Evolutionary conservation across 1,140 invertebrate genomes (phyloP).

Genomic region (Glossosoma conforme): DNA sequence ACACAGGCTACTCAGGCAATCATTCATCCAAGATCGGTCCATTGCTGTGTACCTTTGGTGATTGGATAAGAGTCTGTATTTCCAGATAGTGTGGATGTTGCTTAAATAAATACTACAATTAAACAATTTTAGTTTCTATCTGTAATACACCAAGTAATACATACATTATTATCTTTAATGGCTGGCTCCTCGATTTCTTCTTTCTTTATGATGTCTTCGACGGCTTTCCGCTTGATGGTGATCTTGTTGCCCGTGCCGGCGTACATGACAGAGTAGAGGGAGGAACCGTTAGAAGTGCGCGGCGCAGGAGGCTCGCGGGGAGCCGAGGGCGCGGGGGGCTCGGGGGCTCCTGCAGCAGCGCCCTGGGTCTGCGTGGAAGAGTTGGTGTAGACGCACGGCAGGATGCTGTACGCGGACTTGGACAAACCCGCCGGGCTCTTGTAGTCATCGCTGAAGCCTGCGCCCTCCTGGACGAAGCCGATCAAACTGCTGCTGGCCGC

Average conservation of each 20-base stretch:
- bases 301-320: conserved; percentile 42
- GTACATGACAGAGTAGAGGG: conserved; percentile 74
- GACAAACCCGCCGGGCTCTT: conserved; percentile 63
- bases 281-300: conserved; percentile 61
- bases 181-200: conserved; percentile 11
- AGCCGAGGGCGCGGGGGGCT: conserved; percentile 8
- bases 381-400: conserved; percentile 68
- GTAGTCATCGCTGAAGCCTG: conserved; percentile 71
- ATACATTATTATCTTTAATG: too few relatives aligned
- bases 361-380: conserved; percentile 58
- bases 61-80: too few relatives aligned
- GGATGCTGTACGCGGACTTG: conserved; percentile 65
- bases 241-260: conserved; percentile 75
- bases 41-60: too few relatives aligned
- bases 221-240: conserved; percentile 72
- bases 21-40: too few relatives aligned
- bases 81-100: too few relatives aligned
- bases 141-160: too few relatives aligned
- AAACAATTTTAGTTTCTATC: too few relatives aligned
- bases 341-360: conserved; percentile 37
- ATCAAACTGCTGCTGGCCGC: conserved; percentile 58
- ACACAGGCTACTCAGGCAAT: too few relatives aligned
- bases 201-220: conserved; percentile 41
- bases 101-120: too few relatives aligned
- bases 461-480: conserved; percentile 73